These are phyloP conservation scores for Sinhomidia bicolor DNA, from an alignment of 2,888 invertebrate genomes.

Conservation along the genomic window DNA sequence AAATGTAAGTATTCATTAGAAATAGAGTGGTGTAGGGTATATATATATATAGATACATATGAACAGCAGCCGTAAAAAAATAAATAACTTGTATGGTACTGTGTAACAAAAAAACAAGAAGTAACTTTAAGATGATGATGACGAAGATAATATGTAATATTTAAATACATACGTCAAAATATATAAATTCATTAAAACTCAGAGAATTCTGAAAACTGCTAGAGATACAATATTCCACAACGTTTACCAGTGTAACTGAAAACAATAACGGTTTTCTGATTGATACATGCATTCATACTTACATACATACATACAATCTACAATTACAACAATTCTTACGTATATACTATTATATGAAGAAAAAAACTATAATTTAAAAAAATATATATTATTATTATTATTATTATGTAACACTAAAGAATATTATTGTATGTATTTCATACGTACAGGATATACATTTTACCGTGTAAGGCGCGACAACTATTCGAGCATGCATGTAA, in stretches of 20 bases:
- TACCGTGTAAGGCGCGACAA: not conserved
- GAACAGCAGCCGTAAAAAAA: too few relatives aligned
- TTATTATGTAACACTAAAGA: not conserved
- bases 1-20: constrained; percentile 10
- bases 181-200: constrained; percentile 30
- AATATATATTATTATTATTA: too few relatives aligned
- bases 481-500: not conserved
- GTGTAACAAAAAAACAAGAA: constrained; percentile 1
- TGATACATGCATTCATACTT: constrained; percentile 27
- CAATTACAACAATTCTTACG: too few relatives aligned
- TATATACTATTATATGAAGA: not conserved
- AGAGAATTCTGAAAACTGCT: constrained; percentile 65
- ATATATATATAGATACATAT: too few relatives aligned
- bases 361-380: not conserved
- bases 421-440: not conserved
- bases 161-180: constrained; percentile 19
- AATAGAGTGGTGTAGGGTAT: not conserved
- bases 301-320: too few relatives aligned
- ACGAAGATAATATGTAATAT: too few relatives aligned
- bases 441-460: not conserved
- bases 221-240: constrained; percentile 73
- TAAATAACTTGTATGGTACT: not conserved
- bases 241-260: constrained; percentile 73
- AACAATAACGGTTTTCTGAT: constrained; percentile 73
- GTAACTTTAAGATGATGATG: not conserved